Evolutionary conservation across 1,140 invertebrate genomes (phyloP).

Genomic region (Penaeus chinensis): DNA sequence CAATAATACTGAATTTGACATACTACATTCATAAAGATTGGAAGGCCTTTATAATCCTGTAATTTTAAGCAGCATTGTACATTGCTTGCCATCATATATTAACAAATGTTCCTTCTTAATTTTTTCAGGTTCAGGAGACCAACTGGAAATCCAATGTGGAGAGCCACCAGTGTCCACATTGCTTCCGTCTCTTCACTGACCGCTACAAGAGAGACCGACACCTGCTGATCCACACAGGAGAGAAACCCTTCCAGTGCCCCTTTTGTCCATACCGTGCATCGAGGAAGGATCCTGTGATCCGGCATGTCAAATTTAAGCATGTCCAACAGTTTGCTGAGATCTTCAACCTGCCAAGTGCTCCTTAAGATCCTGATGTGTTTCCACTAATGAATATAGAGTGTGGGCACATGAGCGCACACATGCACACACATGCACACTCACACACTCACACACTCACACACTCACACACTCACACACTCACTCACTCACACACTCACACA

Average conservation of each 20-base stretch:
- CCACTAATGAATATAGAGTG: too few relatives aligned
- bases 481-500: too few relatives aligned
- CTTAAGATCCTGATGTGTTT: not conserved
- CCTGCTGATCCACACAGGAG: constrained; percentile 39
- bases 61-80: too few relatives aligned
- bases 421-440: too few relatives aligned
- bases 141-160: constrained; percentile 33
- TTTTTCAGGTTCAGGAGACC: not conserved
- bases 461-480: too few relatives aligned
- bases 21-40: too few relatives aligned
- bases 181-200: constrained; percentile 36
- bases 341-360: not conserved
- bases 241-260: constrained; percentile 45
- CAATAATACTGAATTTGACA: too few relatives aligned
- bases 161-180: constrained; percentile 37
- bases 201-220: constrained; percentile 47
- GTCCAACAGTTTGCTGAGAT: constrained; percentile 39
- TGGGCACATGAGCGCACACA: too few relatives aligned
- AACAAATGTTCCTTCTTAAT: not conserved
- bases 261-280: constrained; percentile 38
- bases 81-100: too few relatives aligned
- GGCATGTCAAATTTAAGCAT: constrained; percentile 41
- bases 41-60: too few relatives aligned
- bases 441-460: too few relatives aligned
- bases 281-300: constrained; percentile 35